Base-by-base conservation (phyloP, 2,113 vertebrate genomes). In the Erythrolamprus reginae region DNA sequence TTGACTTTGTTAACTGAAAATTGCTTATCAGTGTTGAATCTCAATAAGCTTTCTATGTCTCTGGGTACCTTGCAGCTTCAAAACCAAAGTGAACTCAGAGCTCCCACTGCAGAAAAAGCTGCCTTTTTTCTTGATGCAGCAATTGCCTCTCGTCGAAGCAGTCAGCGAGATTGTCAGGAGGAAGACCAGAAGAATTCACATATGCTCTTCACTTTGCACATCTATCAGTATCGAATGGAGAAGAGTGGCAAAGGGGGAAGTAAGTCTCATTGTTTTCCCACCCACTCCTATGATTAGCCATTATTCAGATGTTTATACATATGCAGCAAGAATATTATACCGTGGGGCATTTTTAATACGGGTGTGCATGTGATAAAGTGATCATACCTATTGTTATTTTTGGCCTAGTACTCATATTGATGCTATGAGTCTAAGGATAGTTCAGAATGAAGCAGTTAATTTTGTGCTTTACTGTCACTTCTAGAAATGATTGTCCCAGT, bases 171-270 rank as follows among this genome's bases (percentile, higher is more conserved):
- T 94, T 98, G 97, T 0, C 98, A 97, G 0, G 98, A 99, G 92
- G 98, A 99, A 12, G 98, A 99, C 88, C 98, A 98, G 50, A 97
- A 99, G 33, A 99, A 98, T 97, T 99, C 99, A 0, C 99, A 99
- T 97, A 99, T 99, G 99, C 98, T 99, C 93, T 99, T 99, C 96
- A 99, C 99, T 0, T 96, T 99, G 92, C 99, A 99, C 96, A 98
- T 99, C 95, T 99, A 99, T 96, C 99, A 99, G 97, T 99, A 99
- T 95, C 98, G 99, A 86, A 99, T 99, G 98, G 99, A 99, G 95
- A 99, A 99, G 96, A 98, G 97, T 0, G 97, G 98, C 53, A 99
- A 99, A 93, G 99, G 98, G 0, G 98, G 99, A 95, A 99, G 99
- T 99, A 96, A 98, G 99, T 97, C 15, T 0, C 1, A 23, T 13